Conservation (phyloP, 2,113 vertebrate genomes). For the Orthochromis indermauri region DNA sequence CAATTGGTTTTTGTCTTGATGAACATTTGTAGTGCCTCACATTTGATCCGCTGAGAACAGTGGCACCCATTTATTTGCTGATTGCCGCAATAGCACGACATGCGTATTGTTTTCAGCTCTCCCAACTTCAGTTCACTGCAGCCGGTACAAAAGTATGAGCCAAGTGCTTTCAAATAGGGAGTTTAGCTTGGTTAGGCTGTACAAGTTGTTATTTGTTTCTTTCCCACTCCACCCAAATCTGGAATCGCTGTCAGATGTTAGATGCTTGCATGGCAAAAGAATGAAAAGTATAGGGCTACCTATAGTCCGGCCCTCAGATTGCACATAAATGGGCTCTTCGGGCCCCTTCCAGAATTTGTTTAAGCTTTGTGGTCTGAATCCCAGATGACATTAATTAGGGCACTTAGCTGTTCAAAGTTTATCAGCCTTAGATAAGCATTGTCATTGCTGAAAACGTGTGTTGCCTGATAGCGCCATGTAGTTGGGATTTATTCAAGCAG, state of each 20-base stretch:
- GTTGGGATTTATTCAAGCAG: constrained; percentile 61
- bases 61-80: constrained; percentile 36
- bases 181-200: not conserved
- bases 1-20: constrained; percentile 19
- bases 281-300: constrained; percentile 42
- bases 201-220: constrained; percentile 3
- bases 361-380: constrained; percentile 50
- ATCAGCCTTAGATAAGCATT: constrained; percentile 68
- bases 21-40: constrained; percentile 45
- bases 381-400: constrained; percentile 70
- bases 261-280: constrained; percentile 35
- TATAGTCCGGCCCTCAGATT: constrained; percentile 23
- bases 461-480: constrained; percentile 60
- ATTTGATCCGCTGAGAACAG: constrained; percentile 19
- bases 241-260: constrained; percentile 65
- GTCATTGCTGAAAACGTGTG: constrained; percentile 55
- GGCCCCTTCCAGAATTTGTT: constrained; percentile 45
- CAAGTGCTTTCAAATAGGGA: constrained; percentile 26
- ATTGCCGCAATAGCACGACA: constrained; percentile 42
- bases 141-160: not conserved
- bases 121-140: not conserved
- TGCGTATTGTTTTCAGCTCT: constrained; percentile 30
- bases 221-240: constrained; percentile 25
- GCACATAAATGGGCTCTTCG: constrained; percentile 32
- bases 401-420: constrained; percentile 65